phyloP scores from a whole-genome alignment of 2,888 invertebrate genomes.

The Drosophila atroscutellata region DNA sequence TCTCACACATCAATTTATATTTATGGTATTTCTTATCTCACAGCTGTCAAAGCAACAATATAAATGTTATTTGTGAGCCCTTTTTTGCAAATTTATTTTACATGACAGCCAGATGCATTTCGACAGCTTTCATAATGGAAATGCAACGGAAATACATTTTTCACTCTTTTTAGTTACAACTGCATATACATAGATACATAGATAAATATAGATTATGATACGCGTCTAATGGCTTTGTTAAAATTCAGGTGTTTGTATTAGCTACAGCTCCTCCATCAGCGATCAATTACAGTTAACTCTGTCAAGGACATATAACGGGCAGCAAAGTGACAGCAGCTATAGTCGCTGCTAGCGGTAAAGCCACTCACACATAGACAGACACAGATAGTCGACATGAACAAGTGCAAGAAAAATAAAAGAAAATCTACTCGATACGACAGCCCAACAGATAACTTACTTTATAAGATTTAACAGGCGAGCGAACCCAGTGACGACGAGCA shows the following conservation, averaged over 20 bases:
- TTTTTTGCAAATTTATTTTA: constrained; percentile 24
- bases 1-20: not conserved
- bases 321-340: constrained; percentile 57
- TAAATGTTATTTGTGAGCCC: constrained; percentile 50
- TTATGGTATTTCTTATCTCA: constrained; percentile 7
- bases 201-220: not conserved
- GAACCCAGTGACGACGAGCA: constrained; percentile 15
- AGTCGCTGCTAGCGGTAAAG: constrained; percentile 60
- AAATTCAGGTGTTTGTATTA: not conserved
- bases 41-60: constrained; percentile 46
- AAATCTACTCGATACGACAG: constrained; percentile 48
- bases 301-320: constrained; percentile 74
- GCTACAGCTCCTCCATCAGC: constrained; percentile 18
- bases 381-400: constrained; percentile 21
- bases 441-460: constrained; percentile 76
- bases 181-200: not conserved
- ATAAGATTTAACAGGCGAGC: constrained; percentile 58
- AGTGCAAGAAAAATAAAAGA: constrained; percentile 31
- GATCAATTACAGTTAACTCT: constrained; percentile 67
- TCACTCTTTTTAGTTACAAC: not conserved
- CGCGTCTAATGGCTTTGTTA: not conserved
- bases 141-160: constrained; percentile 2
- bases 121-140: constrained; percentile 16
- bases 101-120: constrained; percentile 22
- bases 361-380: constrained; percentile 48